A percentile compares a stretch with the other conserved stretches of the same genome.
Evolutionary conservation across 2,888 invertebrate genomes (phyloP).

Genomic region (Acronicta aceris): DNA sequence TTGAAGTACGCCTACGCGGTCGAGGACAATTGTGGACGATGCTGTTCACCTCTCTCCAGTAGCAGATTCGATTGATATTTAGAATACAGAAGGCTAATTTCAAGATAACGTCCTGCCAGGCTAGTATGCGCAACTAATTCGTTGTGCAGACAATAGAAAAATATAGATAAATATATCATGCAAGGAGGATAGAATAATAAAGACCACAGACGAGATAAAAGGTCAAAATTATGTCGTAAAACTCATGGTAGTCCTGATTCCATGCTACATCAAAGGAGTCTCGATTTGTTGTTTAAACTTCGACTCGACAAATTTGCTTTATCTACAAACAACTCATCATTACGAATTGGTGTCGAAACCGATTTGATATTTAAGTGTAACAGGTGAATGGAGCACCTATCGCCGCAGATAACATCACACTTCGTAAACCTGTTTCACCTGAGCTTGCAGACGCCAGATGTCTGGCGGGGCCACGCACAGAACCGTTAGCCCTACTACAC

Average conservation of each 20-base stretch:
- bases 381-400: slow-evolving; percentile 38
- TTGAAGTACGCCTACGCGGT: neutral
- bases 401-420: slow-evolving; percentile 26
- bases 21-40: neutral
- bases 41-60: neutral
- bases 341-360: slow-evolving; percentile 4
- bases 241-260: no score
- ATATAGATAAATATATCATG: no score
- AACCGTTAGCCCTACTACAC: slow-evolving; percentile 28
- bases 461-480: slow-evolving; percentile 33
- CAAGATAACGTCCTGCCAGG: neutral
- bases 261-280: no score
- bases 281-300: no score
- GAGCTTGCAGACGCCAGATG: slow-evolving; percentile 30
- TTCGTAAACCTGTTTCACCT: slow-evolving; percentile 31
- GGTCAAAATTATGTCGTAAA: no score
- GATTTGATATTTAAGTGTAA: slow-evolving; percentile 7
- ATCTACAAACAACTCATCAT: neutral
- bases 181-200: no score
- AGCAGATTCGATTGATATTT: neutral
- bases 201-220: no score
- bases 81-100: neutral
- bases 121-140: neutral
- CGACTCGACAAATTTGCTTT: no score
- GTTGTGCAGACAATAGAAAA: no score